phyloP scores from a whole-genome alignment of 2,797 vertebrate species.

The Pangasius sanitwongsei region DNA sequence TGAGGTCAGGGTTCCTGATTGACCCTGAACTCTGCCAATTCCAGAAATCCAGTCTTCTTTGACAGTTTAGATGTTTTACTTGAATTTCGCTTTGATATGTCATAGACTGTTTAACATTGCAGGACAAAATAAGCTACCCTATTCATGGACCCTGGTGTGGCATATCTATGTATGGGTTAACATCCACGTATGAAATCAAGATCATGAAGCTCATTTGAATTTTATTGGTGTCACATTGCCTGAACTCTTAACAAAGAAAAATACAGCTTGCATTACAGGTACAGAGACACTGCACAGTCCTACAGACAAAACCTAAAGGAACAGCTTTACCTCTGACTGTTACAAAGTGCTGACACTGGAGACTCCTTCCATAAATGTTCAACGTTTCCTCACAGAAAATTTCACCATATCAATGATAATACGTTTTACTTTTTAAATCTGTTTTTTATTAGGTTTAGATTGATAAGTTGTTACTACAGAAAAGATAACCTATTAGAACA shows the following conservation, averaged over 20 bases:
- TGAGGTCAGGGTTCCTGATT: not conserved
- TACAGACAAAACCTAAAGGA: not conserved
- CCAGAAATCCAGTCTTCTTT: not conserved
- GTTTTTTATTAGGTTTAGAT: not conserved
- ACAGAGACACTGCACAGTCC: too few relatives aligned
- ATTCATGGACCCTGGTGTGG: not conserved
- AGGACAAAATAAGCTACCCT: not conserved
- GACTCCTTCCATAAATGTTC: not conserved
- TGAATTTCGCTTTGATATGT: not conserved
- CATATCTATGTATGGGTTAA: not conserved
- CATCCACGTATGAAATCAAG: not conserved
- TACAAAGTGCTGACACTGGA: not conserved
- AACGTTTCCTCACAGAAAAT: not conserved
- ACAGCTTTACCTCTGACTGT: not conserved
- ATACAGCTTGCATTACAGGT: not conserved
- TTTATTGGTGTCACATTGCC: not conserved
- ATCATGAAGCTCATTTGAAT: not conserved
- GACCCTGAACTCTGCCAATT: not conserved
- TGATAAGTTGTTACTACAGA: not conserved
- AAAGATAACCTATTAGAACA: not conserved
- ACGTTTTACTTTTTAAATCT: not conserved
- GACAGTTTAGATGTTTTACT: not conserved
- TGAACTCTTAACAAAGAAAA: not conserved
- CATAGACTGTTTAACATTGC: not conserved
- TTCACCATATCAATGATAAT: not conserved